Conservation (phyloP, 1,140 invertebrate genomes). For the Phthorimaea operculella region DNA sequence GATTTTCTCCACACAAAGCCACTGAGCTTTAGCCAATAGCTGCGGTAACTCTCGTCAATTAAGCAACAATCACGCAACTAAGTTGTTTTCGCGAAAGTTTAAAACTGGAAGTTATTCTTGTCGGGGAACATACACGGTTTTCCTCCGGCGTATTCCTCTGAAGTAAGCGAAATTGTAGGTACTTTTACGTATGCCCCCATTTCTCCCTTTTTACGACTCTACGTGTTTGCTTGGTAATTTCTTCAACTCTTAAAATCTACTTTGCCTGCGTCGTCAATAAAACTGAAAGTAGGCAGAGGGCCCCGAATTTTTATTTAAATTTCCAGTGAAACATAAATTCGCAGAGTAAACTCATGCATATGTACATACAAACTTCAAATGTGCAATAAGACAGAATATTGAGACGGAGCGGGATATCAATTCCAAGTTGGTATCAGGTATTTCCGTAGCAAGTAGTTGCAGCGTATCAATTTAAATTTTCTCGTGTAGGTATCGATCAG, state of each 20-base stretch:
- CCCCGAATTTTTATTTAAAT: not conserved
- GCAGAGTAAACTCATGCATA: too few relatives aligned
- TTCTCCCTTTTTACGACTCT: not conserved
- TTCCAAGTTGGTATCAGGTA: not conserved
- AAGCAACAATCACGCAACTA: conserved; percentile 5
- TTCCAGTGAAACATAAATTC: not conserved
- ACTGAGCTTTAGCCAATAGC: not conserved
- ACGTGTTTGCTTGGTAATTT: conserved; percentile 1
- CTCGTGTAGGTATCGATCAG: conserved; percentile 22
- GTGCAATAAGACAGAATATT: too few relatives aligned
- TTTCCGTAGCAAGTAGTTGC: conserved; percentile 3
- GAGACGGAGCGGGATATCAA: not conserved
- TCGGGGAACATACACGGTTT: not conserved
- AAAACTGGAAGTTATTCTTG: conserved; percentile 2
- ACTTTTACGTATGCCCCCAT: not conserved
- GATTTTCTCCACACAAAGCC: conserved; percentile 11
- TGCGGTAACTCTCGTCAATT: not conserved
- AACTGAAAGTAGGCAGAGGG: not conserved
- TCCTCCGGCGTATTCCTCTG: not conserved
- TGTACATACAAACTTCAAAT: too few relatives aligned
- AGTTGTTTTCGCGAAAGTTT: conserved; percentile 3
- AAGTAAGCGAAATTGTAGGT: conserved; percentile 1
- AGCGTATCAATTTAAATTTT: conserved; percentile 18
- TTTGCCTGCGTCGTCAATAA: not conserved
- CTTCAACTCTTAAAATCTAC: not conserved